Conservation (phyloP, 2,113 vertebrate species). For the Calyptommatus sinebrachiatus region DNA sequence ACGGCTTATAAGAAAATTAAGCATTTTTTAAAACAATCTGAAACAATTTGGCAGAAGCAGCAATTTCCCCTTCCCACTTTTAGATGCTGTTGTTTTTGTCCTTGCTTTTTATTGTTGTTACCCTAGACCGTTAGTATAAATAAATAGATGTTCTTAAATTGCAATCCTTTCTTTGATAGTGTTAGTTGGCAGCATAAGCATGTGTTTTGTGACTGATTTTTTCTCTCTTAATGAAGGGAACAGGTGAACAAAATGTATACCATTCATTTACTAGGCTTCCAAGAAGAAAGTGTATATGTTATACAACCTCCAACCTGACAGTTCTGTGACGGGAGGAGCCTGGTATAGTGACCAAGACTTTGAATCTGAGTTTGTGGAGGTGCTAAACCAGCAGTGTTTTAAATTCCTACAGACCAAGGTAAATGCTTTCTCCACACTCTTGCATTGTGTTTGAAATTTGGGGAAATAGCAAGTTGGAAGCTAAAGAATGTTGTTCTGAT, state of each 20-base stretch:
- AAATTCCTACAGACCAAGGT: slow-evolving; percentile 97
- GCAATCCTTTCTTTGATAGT: background rate
- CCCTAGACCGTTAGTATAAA: no score
- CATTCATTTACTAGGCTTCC: slow-evolving; percentile 79
- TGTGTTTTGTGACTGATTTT: background rate
- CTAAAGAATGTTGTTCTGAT: background rate
- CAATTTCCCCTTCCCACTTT: no score
- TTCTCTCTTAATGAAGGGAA: slow-evolving; percentile 2
- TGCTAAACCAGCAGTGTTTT: slow-evolving; percentile 97
- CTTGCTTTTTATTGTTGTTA: no score
- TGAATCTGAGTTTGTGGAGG: slow-evolving; percentile 98
- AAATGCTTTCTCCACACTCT: slow-evolving; percentile 8
- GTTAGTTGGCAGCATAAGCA: background rate
- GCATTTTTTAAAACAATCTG: background rate
- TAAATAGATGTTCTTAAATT: background rate
- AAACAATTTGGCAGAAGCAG: background rate
- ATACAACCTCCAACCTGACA: slow-evolving; percentile 94
- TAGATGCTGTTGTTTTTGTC: no score
- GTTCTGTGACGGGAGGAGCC: slow-evolving; percentile 93
- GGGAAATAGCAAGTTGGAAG: background rate
- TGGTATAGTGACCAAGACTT: slow-evolving; percentile 99
- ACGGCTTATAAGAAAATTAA: background rate
- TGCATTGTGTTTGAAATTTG: background rate
- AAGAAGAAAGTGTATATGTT: slow-evolving; percentile 99
- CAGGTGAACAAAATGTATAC: slow-evolving; percentile 14